Evolutionary conservation across 2,113 vertebrate genomes (phyloP), one percentile per base, ranked within the genome.

Genomic region (Pelodiscus sinensis): DNA sequence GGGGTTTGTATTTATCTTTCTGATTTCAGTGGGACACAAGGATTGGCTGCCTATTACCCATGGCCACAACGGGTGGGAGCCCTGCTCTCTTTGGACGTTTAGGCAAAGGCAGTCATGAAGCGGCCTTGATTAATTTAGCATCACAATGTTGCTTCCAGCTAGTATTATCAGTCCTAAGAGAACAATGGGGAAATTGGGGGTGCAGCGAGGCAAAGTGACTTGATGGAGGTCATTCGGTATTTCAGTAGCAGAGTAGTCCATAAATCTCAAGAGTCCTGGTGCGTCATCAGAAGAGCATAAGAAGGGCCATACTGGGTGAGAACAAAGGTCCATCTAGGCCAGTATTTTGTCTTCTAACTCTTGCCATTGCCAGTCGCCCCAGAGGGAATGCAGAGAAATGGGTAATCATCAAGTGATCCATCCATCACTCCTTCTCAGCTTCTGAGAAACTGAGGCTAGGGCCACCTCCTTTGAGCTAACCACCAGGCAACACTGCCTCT

Each of bases 11-110:
- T 84, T 52, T 10, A 0, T 3, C 0, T 0, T 52, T 51, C 54
- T n/a, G 19, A n/a, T n/a, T 14, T 71, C 8, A 29, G 25, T 0
- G 1, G 58, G 21, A 22, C 6, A 10, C 0, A 0, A 0, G 2
- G 81, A 50, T 68, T 1, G 2, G 31, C 62, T 58, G 1, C 0
- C 62, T 68, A n/a, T 6, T n/a, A 18, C 15, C 8, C 31, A 19
- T 8, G 4, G 2, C 65, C 65, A 25, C 22, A 44, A 75, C 25
- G 38, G 38, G 12, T 25, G 12, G 73, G 38, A 50, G 22, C 35
- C 2, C 22, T 44, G 73, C 73, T 6, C 4, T 10, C 22, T 75
- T 50, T 31, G 73, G 71, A 81, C 44, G 56, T 57, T 65, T 35
- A 4, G 24, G 38, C 31, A 3, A 55, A 3, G 0, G 0, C 50